Evolutionary conservation across 1,140 invertebrate species (phyloP).

Genomic region (Drosophila bocqueti): DNA sequence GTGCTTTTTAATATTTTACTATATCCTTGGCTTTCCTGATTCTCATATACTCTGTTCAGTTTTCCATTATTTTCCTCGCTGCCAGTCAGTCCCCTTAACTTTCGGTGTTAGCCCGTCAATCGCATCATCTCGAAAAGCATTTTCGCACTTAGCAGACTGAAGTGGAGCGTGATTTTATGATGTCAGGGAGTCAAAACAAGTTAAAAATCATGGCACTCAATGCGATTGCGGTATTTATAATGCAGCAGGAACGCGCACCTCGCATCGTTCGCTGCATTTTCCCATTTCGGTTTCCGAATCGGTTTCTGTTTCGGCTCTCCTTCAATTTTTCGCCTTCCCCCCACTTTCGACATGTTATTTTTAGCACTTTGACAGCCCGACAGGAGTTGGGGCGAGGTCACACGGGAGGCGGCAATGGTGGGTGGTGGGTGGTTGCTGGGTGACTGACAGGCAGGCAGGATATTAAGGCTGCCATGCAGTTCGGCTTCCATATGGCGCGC

Average conservation of each 20-base stretch:
- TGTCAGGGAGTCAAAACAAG: conserved; percentile 52
- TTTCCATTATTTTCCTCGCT: not conserved
- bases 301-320: conserved; percentile 27
- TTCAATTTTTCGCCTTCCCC: conserved; percentile 33
- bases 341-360: conserved; percentile 68
- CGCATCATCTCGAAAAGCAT: conserved; percentile 12
- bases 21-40: not conserved
- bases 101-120: conserved; percentile 1
- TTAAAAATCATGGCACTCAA: conserved; percentile 72
- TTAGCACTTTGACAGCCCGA: conserved; percentile 67
- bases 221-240: conserved; percentile 78
- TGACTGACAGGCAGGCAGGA: conserved; percentile 73
- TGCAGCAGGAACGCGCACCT: conserved; percentile 62
- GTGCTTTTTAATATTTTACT: not conserved
- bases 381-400: conserved; percentile 58
- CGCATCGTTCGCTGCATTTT: conserved; percentile 35
- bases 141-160: conserved; percentile 25
- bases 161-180: conserved; percentile 37
- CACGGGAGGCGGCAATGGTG: not conserved
- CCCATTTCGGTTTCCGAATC: conserved; percentile 26
- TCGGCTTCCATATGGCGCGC: conserved; percentile 24
- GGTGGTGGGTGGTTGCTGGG: not conserved
- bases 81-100: conserved; percentile 8
- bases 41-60: not conserved
- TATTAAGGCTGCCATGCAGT: conserved; percentile 64